phyloP scores from a whole-genome alignment of 2,888 invertebrate genomes.

The Cataglyphis albicans region DNA sequence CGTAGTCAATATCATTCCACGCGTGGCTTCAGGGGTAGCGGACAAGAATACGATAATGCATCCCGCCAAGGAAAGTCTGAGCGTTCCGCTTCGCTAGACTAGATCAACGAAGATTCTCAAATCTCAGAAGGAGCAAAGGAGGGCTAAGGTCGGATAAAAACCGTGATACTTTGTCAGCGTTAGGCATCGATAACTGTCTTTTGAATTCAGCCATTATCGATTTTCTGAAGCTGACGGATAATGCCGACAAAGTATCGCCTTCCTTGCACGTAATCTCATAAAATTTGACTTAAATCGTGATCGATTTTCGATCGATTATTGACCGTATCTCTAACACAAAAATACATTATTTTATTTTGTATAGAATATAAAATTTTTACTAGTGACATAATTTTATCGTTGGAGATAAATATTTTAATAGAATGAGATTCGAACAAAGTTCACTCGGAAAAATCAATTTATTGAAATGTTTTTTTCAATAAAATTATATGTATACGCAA shows the following conservation, averaged over 20 bases:
- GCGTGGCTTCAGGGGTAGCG: constrained; percentile 26
- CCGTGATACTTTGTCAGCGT: constrained; percentile 41
- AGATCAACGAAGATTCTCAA: constrained; percentile 31
- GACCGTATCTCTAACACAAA: background rate
- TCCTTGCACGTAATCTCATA: constrained; percentile 21
- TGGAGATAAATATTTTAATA: background rate
- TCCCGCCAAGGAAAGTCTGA: constrained; percentile 36
- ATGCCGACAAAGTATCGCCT: constrained; percentile 26
- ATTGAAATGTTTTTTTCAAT: background rate
- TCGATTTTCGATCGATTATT: background rate
- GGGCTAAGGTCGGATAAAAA: constrained; percentile 24
- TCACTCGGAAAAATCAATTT: background rate
- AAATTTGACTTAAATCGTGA: constrained; percentile 13
- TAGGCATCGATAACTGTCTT: constrained; percentile 35
- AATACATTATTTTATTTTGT: background rate
- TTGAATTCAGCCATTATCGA: constrained; percentile 39
- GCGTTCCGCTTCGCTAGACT: constrained; percentile 16
- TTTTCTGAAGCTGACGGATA: background rate
- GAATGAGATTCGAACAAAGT: background rate
- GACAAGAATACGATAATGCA: constrained; percentile 41
- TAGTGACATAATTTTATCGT: background rate
- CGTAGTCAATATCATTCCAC: constrained; percentile 39
- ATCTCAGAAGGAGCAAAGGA: constrained; percentile 10
- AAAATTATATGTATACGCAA: background rate
- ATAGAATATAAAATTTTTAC: background rate